Base-by-base conservation (phyloP, 2,797 vertebrate genomes). In the Enteromius viviparus region DNA sequence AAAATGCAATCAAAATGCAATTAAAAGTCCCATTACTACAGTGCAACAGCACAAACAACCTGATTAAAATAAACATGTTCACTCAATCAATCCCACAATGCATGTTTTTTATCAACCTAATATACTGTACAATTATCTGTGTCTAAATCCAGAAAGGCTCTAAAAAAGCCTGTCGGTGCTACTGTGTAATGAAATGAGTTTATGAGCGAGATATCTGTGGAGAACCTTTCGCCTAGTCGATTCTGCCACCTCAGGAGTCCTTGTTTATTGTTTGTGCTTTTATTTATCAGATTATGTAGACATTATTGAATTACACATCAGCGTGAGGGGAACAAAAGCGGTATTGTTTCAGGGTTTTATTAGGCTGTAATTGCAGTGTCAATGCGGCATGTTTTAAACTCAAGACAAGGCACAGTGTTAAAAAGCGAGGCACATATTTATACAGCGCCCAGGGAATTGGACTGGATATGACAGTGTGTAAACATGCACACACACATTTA, bases 271-370 rank as follows among this genome's bases (percentile, higher is more conserved):
- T 86, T 85, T 84, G 76, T 75, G 79, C 79, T 55, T 78, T 81
- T 84, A 86, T 81, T 84, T 71, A 76, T 80, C 64, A 84, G 81
- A 87, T 86, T 82, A 84, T 85, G 80, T 80, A 80, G 79, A 85
- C 79, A 53, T 87, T 87, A 84, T 84, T 82, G 85, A 87, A 85
- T 84, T 77, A 78, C 78, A 37, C 80, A 87, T 85, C 68, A 72
- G 83, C 51, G 78, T 26, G 45, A 70, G 42, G 64, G 34, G 53
- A 74, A 87, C 65, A 78, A 80, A 79, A 78, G 81, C 78, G 40
- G 49, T 45, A 23, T 85, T 85, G 87, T 86, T 80, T 78, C 65
- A 78, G 85, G 76, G 29, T 85, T 85, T 84, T 82, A 78, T 86
- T 81, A 82, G 70, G 47, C 74, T 82, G 76, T 85, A 78, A 85